Conservation (phyloP, 2,888 invertebrate genomes). For the Lasioglossum marginatum region DNA sequence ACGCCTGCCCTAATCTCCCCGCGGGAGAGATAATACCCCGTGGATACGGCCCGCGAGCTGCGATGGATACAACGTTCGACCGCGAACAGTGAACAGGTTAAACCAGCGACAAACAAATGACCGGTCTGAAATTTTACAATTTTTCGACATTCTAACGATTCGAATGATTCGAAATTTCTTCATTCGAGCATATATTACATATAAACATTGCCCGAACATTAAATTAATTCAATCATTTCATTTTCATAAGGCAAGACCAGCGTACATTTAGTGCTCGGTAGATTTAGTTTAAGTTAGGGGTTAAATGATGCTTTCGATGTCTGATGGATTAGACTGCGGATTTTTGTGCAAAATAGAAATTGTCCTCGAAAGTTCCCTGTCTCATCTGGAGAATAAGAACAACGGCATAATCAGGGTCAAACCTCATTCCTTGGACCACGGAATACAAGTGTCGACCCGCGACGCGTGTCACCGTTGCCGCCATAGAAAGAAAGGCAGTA, state of each 20-base stretch:
- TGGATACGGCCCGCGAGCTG: constrained; percentile 20
- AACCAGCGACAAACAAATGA: too few species aligned
- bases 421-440: not conserved
- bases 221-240: not conserved
- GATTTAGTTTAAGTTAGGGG: not conserved
- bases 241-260: not conserved
- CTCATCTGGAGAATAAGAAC: not conserved
- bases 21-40: constrained; percentile 53
- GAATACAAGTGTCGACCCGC: not conserved
- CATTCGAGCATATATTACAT: too few species aligned
- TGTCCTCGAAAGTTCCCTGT: not conserved
- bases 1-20: constrained; percentile 78
- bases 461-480: constrained; percentile 1
- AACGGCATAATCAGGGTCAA: not conserved
- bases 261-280: not conserved
- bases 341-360: not conserved
- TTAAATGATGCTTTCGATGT: not conserved
- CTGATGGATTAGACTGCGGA: too few species aligned
- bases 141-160: too few species aligned
- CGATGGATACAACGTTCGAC: not conserved
- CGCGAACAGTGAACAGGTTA: not conserved
- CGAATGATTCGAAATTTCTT: too few species aligned
- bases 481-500: constrained; percentile 30
- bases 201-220: too few species aligned
- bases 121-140: too few species aligned